These are phyloP conservation scores for Hirudo medicinalis DNA, from an alignment of 1,140 invertebrate genomes.

Conservation along the genomic window DNA sequence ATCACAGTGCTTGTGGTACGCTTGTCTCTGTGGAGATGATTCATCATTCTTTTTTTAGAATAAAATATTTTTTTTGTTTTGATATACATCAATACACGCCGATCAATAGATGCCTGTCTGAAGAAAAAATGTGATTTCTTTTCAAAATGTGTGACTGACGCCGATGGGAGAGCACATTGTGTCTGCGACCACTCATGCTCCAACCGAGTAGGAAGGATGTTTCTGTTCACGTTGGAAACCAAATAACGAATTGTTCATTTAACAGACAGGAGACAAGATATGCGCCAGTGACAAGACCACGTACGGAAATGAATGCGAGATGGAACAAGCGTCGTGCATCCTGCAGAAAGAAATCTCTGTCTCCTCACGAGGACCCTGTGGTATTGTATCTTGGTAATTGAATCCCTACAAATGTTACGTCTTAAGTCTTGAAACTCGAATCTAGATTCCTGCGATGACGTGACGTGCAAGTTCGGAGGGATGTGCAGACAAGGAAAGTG, in stretches of 20 bases:
- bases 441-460: conserved; percentile 61
- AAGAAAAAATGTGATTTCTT: too few species aligned
- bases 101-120: too few species aligned
- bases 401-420: neutral
- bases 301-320: conserved; percentile 69
- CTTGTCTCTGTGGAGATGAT: neutral
- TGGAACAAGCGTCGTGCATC: conserved; percentile 61
- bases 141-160: too few species aligned
- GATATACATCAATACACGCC: too few species aligned
- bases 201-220: too few species aligned
- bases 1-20: neutral
- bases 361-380: conserved; percentile 60
- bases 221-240: too few species aligned
- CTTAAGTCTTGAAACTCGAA: conserved; percentile 20
- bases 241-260: too few species aligned
- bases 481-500: conserved; percentile 67
- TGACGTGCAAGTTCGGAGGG: conserved; percentile 64
- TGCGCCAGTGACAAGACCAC: conserved; percentile 71
- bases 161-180: too few species aligned
- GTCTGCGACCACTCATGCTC: too few species aligned
- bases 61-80: too few species aligned
- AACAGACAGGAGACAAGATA: conserved; percentile 44
- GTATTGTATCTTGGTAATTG: conserved; percentile 39
- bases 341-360: conserved; percentile 53
- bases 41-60: neutral